A percentile compares a stretch with the other conserved stretches of the same genome.
Evolutionary conservation across 1,140 invertebrate species (phyloP).

Genomic region (Saccostrea echinata): DNA sequence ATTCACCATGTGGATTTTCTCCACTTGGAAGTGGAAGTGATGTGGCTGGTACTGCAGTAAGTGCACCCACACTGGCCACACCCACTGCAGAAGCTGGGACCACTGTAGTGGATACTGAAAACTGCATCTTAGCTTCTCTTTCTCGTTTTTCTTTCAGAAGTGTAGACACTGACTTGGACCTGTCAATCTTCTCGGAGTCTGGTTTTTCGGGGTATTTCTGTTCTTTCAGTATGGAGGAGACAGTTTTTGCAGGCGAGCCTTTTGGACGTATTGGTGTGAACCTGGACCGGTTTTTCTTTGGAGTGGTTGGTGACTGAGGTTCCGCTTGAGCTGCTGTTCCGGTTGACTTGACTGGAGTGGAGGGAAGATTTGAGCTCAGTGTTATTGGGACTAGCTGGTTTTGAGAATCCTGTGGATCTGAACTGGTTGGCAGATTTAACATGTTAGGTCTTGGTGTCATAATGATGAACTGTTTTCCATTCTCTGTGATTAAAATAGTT

Average conservation of each 20-base stretch:
- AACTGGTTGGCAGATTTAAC: not conserved
- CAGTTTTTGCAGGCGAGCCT: slow-evolving; percentile 59
- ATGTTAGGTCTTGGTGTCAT: not conserved
- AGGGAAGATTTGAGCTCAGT: slow-evolving; percentile 3
- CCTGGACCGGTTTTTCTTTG: slow-evolving; percentile 62
- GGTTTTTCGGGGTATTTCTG: slow-evolving; percentile 44
- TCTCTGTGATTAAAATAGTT: not conserved
- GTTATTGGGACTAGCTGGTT: not conserved
- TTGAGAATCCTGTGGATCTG: not conserved
- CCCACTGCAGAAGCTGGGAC: not conserved
- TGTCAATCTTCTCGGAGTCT: slow-evolving; percentile 59
- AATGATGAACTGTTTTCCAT: slow-evolving; percentile 19
- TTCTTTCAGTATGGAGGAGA: slow-evolving; percentile 61
- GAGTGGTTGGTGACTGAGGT: slow-evolving; percentile 51
- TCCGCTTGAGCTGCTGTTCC: not conserved
- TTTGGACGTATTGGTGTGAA: slow-evolving; percentile 70
- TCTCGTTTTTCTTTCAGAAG: slow-evolving; percentile 70
- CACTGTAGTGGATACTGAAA: slow-evolving; percentile 44
- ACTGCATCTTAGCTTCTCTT: slow-evolving; percentile 59
- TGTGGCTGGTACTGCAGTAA: not conserved
- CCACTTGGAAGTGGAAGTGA: slow-evolving; percentile 30
- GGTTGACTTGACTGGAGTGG: not conserved
- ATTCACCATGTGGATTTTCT: slow-evolving; percentile 30
- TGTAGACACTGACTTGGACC: slow-evolving; percentile 61
- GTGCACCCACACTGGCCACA: not conserved